phyloP scores from a whole-genome alignment of 1,140 invertebrate genomes.

The Scaptomyza graminum region DNA sequence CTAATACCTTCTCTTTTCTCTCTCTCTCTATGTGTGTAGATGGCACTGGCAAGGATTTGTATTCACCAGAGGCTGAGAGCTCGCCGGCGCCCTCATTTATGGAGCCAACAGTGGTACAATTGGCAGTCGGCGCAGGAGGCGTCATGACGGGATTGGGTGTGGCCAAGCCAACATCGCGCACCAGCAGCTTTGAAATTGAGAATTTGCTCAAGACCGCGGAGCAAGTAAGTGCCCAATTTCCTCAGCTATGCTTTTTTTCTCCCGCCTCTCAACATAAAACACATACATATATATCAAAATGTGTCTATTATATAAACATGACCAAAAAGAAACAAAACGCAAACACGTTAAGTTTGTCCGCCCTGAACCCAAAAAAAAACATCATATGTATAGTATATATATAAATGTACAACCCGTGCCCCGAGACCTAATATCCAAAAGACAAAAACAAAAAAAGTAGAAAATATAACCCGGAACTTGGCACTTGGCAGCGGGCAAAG shows the following conservation, averaged over 20 bases:
- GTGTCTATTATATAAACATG: slow-evolving; percentile 36
- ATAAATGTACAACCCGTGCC: slow-evolving; percentile 3
- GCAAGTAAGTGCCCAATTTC: slow-evolving; percentile 79
- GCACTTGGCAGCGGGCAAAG: slow-evolving; percentile 60
- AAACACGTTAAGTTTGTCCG: slow-evolving; percentile 54
- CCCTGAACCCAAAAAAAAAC: slow-evolving; percentile 13
- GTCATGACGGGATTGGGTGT: slow-evolving; percentile 63
- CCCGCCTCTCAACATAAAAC: neutral
- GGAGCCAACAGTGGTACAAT: slow-evolving; percentile 66
- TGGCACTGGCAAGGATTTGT: slow-evolving; percentile 87
- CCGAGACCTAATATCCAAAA: slow-evolving; percentile 24
- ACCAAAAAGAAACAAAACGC: slow-evolving; percentile 57
- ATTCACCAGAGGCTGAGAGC: slow-evolving; percentile 88
- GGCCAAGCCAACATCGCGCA: slow-evolving; percentile 89
- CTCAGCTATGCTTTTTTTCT: slow-evolving; percentile 5
- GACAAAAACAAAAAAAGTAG: neutral
- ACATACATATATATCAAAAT: slow-evolving; percentile 10
- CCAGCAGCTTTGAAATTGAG: slow-evolving; percentile 95
- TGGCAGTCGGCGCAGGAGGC: slow-evolving; percentile 52
- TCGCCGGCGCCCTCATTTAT: slow-evolving; percentile 84
- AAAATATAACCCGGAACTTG: slow-evolving; percentile 52
- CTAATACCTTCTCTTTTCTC: slow-evolving; percentile 17
- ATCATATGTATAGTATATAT: too few relatives aligned
- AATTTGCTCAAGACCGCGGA: slow-evolving; percentile 92
- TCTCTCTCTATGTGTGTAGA: slow-evolving; percentile 49